Percentiles rank a stretch among this genome's conserved stretches.
phyloP scores from a whole-genome alignment of 1,140 invertebrate species.

The Drosophila pallidifrons region DNA sequence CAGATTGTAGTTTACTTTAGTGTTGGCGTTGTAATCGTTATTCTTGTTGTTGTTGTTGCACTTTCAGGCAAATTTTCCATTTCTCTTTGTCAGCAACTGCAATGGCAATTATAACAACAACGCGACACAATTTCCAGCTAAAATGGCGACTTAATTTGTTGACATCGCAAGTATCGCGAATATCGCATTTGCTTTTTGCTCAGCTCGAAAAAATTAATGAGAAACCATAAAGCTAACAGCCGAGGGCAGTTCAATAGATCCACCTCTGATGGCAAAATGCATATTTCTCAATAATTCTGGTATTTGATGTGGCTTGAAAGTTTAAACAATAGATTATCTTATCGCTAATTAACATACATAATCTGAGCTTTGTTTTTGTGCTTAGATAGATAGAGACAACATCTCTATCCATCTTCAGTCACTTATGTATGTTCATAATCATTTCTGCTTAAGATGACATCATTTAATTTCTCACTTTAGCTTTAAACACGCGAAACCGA shows the following conservation, averaged over 20 bases:
- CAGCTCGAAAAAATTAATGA: slow-evolving; percentile 64
- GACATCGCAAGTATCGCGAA: slow-evolving; percentile 60
- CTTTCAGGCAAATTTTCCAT: slow-evolving; percentile 44
- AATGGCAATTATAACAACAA: slow-evolving; percentile 19
- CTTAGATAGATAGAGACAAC: neutral
- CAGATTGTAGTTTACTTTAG: slow-evolving; percentile 33
- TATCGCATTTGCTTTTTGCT: slow-evolving; percentile 48
- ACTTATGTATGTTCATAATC: slow-evolving; percentile 1
- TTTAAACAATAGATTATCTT: slow-evolving; percentile 4
- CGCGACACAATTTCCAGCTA: slow-evolving; percentile 72
- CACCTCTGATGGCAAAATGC: neutral
- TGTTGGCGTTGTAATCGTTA: neutral
- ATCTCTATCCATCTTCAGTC: neutral
- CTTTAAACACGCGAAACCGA: neutral
- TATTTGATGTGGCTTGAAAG: neutral
- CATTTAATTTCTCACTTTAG: neutral
- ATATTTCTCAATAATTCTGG: neutral
- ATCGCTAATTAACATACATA: neutral
- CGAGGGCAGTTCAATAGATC: slow-evolving; percentile 34
- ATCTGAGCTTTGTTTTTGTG: neutral
- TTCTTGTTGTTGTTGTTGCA: slow-evolving; percentile 18
- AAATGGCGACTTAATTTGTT: slow-evolving; percentile 72
- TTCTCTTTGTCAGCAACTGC: slow-evolving; percentile 54
- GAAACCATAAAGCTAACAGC: slow-evolving; percentile 41
- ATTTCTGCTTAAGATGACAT: slow-evolving; percentile 5